Evolutionary conservation across 2,888 invertebrate species (phyloP).

Genomic region (Drosophila picticornis): DNA sequence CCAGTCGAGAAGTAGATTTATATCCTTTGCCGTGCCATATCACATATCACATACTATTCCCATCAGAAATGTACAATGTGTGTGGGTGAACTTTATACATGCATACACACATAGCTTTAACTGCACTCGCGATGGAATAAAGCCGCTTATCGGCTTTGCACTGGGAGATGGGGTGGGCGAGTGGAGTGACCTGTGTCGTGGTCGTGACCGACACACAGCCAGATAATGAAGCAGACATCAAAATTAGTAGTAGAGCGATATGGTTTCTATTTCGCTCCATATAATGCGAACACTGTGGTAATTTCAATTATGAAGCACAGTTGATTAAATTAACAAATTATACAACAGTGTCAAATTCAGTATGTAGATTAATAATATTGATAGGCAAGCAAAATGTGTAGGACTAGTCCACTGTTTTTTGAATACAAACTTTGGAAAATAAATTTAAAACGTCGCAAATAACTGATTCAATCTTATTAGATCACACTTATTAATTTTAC

Average conservation of each 20-base stretch:
- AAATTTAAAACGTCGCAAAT: background rate
- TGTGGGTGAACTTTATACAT: slow-evolving; percentile 6
- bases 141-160: slow-evolving; percentile 78
- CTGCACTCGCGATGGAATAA: slow-evolving; percentile 60
- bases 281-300: background rate
- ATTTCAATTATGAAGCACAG: background rate
- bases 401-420: background rate
- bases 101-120: slow-evolving; percentile 4
- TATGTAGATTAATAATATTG: background rate
- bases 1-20: slow-evolving; percentile 38
- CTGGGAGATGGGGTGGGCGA: background rate
- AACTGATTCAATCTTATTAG: background rate
- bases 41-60: slow-evolving; percentile 12
- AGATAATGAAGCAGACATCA: slow-evolving; percentile 51
- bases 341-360: slow-evolving; percentile 1
- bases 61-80: slow-evolving; percentile 14
- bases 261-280: slow-evolving; percentile 4
- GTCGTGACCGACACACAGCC: slow-evolving; percentile 21
- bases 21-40: slow-evolving; percentile 18
- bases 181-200: slow-evolving; percentile 33
- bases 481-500: background rate
- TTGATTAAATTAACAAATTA: slow-evolving; percentile 19
- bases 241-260: slow-evolving; percentile 15
- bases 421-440: background rate
- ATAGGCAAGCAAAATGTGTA: background rate